Evolutionary conservation across 2,888 invertebrate species (phyloP).

Genomic region (Sinodicranocentrus sp.): DNA sequence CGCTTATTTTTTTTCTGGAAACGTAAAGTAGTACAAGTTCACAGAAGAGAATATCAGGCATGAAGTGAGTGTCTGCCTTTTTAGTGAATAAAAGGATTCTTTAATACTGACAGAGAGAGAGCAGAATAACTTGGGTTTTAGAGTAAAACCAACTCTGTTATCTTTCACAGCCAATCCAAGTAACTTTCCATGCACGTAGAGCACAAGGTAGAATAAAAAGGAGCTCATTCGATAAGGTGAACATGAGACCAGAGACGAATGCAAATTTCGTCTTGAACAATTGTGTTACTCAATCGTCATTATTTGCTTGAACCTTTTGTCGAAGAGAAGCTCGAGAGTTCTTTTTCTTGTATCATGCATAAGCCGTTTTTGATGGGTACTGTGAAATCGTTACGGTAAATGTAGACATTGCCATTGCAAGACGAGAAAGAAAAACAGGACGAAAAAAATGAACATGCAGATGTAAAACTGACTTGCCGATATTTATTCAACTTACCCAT

Average conservation of each 20-base stretch:
- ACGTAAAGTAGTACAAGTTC: conserved; percentile 20
- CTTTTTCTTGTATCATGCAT: conserved; percentile 22
- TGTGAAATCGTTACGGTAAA: not conserved
- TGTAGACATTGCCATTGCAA: not conserved
- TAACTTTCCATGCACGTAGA: conserved; percentile 48
- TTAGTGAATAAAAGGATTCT: conserved; percentile 42
- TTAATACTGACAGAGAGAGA: conserved; percentile 19
- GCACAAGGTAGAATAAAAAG: conserved; percentile 23
- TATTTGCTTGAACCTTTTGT: conserved; percentile 15
- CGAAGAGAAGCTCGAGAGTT: not conserved
- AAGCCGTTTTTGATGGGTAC: conserved; percentile 12
- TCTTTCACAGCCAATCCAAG: conserved; percentile 36
- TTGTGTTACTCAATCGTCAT: conserved; percentile 26
- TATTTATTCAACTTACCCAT: conserved; percentile 84
- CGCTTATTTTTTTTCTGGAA: not conserved
- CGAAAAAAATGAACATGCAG: conserved; percentile 17
- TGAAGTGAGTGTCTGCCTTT: conserved; percentile 16
- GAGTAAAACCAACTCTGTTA: conserved; percentile 44
- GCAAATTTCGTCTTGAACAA: conserved; percentile 40
- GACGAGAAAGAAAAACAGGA: too few species aligned
- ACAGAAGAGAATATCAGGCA: conserved; percentile 27
- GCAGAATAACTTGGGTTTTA: conserved; percentile 25
- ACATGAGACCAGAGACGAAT: conserved; percentile 51
- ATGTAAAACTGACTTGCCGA: conserved; percentile 17
- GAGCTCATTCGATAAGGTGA: conserved; percentile 52